Base-by-base conservation (phyloP, 2,888 invertebrate genomes). In the Drosophila meridionalis region DNA sequence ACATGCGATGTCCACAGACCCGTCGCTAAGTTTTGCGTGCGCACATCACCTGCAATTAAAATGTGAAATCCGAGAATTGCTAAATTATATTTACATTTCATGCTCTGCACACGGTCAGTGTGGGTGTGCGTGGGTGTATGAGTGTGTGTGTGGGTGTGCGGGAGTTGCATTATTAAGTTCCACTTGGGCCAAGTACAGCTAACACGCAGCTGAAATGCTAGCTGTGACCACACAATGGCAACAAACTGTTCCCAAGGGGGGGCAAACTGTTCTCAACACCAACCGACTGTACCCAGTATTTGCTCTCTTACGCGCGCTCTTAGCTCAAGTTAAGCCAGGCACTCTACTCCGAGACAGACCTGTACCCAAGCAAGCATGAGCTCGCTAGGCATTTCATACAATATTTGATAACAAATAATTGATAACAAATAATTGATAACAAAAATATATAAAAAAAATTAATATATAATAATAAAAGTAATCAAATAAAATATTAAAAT, bases 271-370 rank as follows among this genome's bases (percentile, higher is more conserved):
- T 20, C 52, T 20, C 52, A 52, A 28, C 53, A 4, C 2, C 7
- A 2, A 0, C 38, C 7, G 11, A 30, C 40, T 55, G 40, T 55
- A 8, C 66, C 84, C 82, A 82, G 74, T 81, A 87, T 79, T 57
- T 1, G 2, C 42, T 72, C 80, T 67, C 80, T 78, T 79, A 75
- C 28, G 32, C 20, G 59, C 61, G 56, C 79, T 60, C 76, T 80
- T 81, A 78, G 48, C 53, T 53, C 32, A 11, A 11, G 5, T 11
- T 2, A 38, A 64, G 45, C 4, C 26, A 62, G 3, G n/a, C 8
- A 28, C 63, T 11, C 64, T 63, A 12, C 38, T 4, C n/a, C 4
- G 6, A 1, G 36, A 5, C 20, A 14, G 3, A 58, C 12, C 38
- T 48, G 47, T 59, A n/a, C 38, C 47, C 28, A 52, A 2, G 20